These are phyloP conservation scores for Myotis pilosus DNA, from an alignment of 2,797 vertebrate genomes.

Conservation along the genomic window DNA sequence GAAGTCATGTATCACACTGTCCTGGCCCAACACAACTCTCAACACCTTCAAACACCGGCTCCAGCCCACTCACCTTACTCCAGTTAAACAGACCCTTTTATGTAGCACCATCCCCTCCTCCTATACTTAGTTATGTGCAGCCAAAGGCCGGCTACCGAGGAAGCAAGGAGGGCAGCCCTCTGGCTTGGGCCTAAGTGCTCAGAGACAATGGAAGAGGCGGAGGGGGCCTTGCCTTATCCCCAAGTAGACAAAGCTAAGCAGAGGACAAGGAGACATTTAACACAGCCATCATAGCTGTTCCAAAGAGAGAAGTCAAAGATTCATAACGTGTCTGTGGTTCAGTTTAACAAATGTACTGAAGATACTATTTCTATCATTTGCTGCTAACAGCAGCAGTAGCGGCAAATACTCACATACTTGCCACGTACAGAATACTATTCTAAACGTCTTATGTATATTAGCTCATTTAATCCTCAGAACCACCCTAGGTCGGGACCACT, in stretches of 20 bases:
- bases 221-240: neutral
- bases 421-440: neutral
- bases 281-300: neutral
- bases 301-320: neutral
- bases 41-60: neutral
- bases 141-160: neutral
- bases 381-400: neutral
- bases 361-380: neutral
- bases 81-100: neutral
- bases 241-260: neutral
- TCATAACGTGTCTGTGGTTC: neutral
- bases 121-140: fast-evolving
- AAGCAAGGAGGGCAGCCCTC: neutral
- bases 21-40: neutral
- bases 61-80: neutral
- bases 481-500: neutral
- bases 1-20: neutral
- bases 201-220: neutral
- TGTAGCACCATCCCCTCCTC: neutral
- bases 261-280: neutral
- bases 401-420: neutral
- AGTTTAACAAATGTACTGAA: neutral
- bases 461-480: neutral
- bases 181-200: neutral
- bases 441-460: fast-evolving